Evolutionary conservation across 2,888 invertebrate genomes (phyloP).

Genomic region (Patella depressa): DNA sequence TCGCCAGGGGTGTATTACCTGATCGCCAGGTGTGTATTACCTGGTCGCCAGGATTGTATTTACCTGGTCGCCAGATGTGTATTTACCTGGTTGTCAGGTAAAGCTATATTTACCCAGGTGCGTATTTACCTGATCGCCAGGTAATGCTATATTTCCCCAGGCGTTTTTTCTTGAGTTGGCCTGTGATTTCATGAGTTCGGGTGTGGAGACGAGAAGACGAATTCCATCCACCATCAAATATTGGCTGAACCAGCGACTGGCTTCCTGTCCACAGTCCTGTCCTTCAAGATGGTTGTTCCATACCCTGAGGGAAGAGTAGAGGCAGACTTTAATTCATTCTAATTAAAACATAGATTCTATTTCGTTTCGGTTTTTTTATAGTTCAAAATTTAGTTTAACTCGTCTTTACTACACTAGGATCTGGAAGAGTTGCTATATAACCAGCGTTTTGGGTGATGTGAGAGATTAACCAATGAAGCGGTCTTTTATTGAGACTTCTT

Average conservation of each 20-base stretch:
- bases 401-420: background rate
- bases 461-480: no score
- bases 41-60: no score
- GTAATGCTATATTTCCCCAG: constrained; percentile 43
- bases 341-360: no score
- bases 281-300: constrained; percentile 50
- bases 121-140: constrained; percentile 45
- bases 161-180: constrained; percentile 15
- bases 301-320: constrained; percentile 36
- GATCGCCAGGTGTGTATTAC: no score
- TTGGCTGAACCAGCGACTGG: constrained; percentile 54
- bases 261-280: constrained; percentile 61
- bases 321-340: no score
- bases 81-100: constrained; percentile 29
- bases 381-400: no score
- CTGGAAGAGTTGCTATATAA: background rate
- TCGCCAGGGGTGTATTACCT: no score
- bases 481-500: no score
- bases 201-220: constrained; percentile 44
- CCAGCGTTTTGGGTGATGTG: no score
- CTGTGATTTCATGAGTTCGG: constrained; percentile 39
- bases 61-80: no score
- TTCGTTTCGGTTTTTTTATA: no score
- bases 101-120: no score
- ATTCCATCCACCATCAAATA: constrained; percentile 48